These are phyloP conservation scores for Acropternis orthonyx DNA, from an alignment of 2,797 vertebrate species.

Conservation along the genomic window DNA sequence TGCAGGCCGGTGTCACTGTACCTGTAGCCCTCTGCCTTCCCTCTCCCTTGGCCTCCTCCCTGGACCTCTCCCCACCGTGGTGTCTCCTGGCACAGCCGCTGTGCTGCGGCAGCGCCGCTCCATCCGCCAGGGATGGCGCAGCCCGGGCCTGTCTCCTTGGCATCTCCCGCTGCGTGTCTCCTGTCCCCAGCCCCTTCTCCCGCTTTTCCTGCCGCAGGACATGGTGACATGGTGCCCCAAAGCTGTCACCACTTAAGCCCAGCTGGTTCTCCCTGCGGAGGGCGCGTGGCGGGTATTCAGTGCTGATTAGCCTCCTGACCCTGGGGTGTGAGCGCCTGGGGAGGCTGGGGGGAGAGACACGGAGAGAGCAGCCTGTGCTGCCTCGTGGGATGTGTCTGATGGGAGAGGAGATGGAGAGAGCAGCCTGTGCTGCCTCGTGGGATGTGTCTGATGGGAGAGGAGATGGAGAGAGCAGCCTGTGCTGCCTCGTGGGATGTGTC, in stretches of 20 bases:
- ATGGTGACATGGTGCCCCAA: not conserved
- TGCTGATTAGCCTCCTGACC: constrained; percentile 49
- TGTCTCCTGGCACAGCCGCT: fast-evolving
- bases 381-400: not conserved
- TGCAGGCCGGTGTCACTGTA: not conserved
- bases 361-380: not conserved
- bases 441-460: not conserved
- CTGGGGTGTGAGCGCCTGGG: not conserved
- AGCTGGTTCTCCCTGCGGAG: not conserved
- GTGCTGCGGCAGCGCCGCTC: fast-evolving
- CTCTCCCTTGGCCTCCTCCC: not conserved
- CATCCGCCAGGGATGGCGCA: fast-evolving
- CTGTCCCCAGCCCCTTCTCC: not conserved
- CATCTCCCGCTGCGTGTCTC: not conserved
- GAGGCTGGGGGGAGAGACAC: not conserved
- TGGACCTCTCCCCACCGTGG: fast-evolving
- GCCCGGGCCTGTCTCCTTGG: fast-evolving
- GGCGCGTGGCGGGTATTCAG: not conserved
- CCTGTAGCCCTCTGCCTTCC: not conserved
- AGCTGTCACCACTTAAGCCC: constrained; percentile 19
- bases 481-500: not conserved
- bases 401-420: not conserved
- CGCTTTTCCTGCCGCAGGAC: not conserved
- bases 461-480: not conserved
- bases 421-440: not conserved